phyloP scores from a whole-genome alignment of 2,797 vertebrate genomes.

The Capromys pilorides region DNA sequence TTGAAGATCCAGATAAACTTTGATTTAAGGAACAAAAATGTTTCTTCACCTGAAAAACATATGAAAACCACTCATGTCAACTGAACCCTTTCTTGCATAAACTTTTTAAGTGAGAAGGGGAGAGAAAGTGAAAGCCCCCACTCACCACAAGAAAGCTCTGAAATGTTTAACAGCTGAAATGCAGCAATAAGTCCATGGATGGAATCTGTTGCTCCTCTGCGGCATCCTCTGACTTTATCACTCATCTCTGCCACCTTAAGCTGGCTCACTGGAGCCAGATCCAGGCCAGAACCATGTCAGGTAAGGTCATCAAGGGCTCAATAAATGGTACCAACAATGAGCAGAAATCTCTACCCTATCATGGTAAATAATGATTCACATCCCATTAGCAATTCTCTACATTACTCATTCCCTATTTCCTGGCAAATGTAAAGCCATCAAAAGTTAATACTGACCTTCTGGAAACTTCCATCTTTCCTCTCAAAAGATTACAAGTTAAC shows the following conservation, averaged over 20 bases:
- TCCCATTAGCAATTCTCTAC: constrained; percentile 57
- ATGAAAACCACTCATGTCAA: constrained; percentile 49
- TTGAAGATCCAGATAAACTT: constrained; percentile 1
- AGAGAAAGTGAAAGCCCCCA: constrained; percentile 22
- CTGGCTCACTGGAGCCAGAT: not conserved
- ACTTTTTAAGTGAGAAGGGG: not conserved
- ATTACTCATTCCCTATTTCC: constrained; percentile 66
- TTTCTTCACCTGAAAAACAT: constrained; percentile 52
- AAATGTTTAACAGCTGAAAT: not conserved
- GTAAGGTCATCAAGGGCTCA: constrained; percentile 21
- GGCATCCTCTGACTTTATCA: not conserved
- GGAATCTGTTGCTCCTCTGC: not conserved
- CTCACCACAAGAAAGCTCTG: constrained; percentile 8
- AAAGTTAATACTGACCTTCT: constrained; percentile 67
- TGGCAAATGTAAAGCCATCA: constrained; percentile 61
- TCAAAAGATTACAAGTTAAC: constrained; percentile 66
- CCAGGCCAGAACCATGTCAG: constrained; percentile 34
- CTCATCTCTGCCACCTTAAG: constrained; percentile 20
- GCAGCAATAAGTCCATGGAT: not conserved
- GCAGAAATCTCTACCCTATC: not conserved
- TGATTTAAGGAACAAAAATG: constrained; percentile 51
- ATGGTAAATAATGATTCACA: constrained; percentile 65
- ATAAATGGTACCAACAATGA: not conserved
- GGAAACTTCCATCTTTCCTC: constrained; percentile 65
- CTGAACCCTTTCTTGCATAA: constrained; percentile 43